Evolutionary conservation across 1,140 invertebrate genomes (phyloP), one percentile per base, ranked within the genome.

Genomic region (Scaptomyza pallida): DNA sequence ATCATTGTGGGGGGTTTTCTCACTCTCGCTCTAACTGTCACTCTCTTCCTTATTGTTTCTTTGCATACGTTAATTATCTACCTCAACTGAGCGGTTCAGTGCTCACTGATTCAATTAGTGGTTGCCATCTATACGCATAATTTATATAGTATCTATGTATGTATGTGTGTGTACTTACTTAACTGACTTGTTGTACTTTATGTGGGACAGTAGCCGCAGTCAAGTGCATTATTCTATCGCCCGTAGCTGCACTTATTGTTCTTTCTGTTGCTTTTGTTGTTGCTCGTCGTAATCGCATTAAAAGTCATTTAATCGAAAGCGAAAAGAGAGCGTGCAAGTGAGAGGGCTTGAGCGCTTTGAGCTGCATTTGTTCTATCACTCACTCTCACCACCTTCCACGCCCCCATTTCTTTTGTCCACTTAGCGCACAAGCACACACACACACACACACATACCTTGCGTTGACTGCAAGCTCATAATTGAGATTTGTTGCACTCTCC

Each of bases 281-380:
- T 76, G 69, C 48, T 48, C 33, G 78, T 43, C 57, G 78, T 88
- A 88, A 88, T 88, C 82, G 82, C 83, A 88, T 88, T 88, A 88
- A 88, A 88, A 82, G 70, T 78, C 82, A 75, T 78, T 88, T 88
- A 88, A 88, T 88, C 82, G 82, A 88, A 88, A 88, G 82, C 78
- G 67, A 81, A 76, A 69, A 76, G 75, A 68, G 71, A 45, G 44
- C 43, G 41, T 10, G 41, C 44, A 12, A 35, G 30, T 16, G 48
- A 17, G 26, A 10, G 9, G 10, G 21, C 21, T 43, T 8, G 19
- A 19, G 23, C 23, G 6, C 23, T 26, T 26, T 3, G 23, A 26
- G 23, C 23, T 23, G 26, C 52, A 6, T 26, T 19, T 47, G 17
- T 47, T 37, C 30, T 45, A 30, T 52, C 50, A 57, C 21, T 45